These are phyloP conservation scores for Trichopoda pennipes DNA, from an alignment of 2,888 invertebrate genomes.

Conservation along the genomic window DNA sequence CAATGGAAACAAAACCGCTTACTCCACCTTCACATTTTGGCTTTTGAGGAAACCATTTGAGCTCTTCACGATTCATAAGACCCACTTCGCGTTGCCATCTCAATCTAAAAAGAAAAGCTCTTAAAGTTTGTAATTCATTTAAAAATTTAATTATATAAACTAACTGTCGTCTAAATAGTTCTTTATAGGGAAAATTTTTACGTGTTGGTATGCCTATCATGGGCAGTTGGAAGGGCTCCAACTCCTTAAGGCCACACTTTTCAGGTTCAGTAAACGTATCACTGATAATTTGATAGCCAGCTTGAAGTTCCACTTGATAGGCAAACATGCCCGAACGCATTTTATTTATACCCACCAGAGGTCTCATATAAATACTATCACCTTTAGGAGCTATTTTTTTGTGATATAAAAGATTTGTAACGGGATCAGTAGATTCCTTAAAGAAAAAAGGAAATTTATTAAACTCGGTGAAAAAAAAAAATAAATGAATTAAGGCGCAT, in stretches of 20 bases:
- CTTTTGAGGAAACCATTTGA: constrained; percentile 83
- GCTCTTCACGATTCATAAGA: constrained; percentile 82
- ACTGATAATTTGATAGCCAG: constrained; percentile 84
- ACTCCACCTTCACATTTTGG: constrained; percentile 82
- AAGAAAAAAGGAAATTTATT: constrained; percentile 10
- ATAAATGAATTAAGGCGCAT: neutral
- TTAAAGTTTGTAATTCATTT: neutral
- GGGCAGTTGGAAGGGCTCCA: constrained; percentile 84
- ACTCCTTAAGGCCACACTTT: constrained; percentile 84
- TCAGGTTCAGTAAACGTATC: constrained; percentile 84
- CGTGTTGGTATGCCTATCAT: constrained; percentile 83
- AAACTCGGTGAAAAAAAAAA: no score
- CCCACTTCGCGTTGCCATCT: constrained; percentile 85
- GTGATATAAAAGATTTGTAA: constrained; percentile 82
- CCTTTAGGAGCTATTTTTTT: constrained; percentile 83
- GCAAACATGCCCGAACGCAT: constrained; percentile 83
- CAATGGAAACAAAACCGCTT: constrained; percentile 83
- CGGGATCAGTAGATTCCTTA: constrained; percentile 82
- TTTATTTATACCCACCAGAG: constrained; percentile 82
- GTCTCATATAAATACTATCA: constrained; percentile 82
- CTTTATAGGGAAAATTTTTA: constrained; percentile 83
- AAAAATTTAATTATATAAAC: neutral
- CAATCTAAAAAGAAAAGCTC: constrained; percentile 78
- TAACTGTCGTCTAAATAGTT: constrained; percentile 81
- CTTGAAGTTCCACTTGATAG: constrained; percentile 84